Base-by-base conservation (phyloP, 2,888 invertebrate species). In the Drosophila meridionalis region DNA sequence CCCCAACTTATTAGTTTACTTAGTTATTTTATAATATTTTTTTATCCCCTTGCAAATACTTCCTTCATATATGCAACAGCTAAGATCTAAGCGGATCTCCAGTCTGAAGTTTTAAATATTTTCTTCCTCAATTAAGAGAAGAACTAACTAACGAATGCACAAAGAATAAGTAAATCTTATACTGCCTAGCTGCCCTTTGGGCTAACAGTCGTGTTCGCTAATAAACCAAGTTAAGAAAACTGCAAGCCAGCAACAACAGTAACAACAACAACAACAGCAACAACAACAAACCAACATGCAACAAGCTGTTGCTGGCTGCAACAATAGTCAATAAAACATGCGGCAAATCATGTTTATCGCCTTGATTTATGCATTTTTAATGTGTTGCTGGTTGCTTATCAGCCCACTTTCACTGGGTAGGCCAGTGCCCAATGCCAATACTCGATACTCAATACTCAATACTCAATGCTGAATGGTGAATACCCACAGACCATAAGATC, bases 251-350 rank as follows among this genome's bases (percentile, higher is more conserved):
- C 38, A 73, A 57, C 26, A 40, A 61, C 42, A 60, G 14, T 7
- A 63, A 47, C 38, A 73, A 38, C 57, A 69, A n/a, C 28, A 55
- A 9, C 52, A 62, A n/a, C 28, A 55, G 5, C 52, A 62, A 65
- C 9, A 36, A 36, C 36, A 0, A 34, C 12, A 36, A 12, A 12
- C 26, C 40, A 40, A 64, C 59, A 60, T 62, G 62, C 69, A 76
- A 77, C 58, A 66, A 55, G 60, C 45, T 53, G 71, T 48, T 34
- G 40, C 34, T 42, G 36, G n/a, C n/a, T 38, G 64, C 78, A 90
- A 93, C 93, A 93, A 93, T 93, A 92, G 92, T 92, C 92, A 93
- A 93, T 93, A 93, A 93, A 93, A 92, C 92, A 93, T 92, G 92
- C 92, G 90, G 93, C 91, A 89, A 93, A 93, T 93, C 93, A 93